Conservation (phyloP, 2,113 vertebrate species). For the Chloroceryle aenea region DNA sequence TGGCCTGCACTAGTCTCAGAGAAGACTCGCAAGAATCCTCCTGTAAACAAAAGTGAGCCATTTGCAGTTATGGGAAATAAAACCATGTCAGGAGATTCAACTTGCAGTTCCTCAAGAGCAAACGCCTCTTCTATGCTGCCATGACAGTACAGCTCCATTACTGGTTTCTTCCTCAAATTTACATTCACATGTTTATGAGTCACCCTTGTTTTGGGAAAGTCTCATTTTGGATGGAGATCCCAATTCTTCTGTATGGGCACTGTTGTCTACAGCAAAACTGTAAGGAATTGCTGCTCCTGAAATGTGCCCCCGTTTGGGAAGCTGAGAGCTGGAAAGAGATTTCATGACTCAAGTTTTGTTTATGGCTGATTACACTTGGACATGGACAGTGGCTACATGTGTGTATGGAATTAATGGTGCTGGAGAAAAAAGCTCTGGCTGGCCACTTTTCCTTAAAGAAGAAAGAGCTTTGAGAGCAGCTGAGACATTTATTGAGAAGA, state of each 20-base stretch:
- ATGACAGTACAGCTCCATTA: neutral
- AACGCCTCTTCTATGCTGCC: neutral
- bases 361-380: neutral
- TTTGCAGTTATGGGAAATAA: neutral
- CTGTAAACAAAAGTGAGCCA: neutral
- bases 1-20: neutral
- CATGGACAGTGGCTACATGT: neutral
- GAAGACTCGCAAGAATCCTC: neutral
- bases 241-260: neutral
- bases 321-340: neutral
- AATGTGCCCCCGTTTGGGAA: neutral
- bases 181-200: neutral
- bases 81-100: neutral
- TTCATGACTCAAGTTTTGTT: neutral
- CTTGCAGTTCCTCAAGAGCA: neutral
- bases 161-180: neutral
- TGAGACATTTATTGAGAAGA: neutral
- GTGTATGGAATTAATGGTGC: neutral
- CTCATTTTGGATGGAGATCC: neutral
- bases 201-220: neutral
- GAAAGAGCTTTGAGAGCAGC: neutral
- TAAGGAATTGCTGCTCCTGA: neutral
- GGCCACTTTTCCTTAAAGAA: neutral
- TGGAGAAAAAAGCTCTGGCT: neutral
- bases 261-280: neutral